Evolutionary conservation across 2,888 invertebrate genomes (phyloP).

Genomic region (Drosophila rubida): DNA sequence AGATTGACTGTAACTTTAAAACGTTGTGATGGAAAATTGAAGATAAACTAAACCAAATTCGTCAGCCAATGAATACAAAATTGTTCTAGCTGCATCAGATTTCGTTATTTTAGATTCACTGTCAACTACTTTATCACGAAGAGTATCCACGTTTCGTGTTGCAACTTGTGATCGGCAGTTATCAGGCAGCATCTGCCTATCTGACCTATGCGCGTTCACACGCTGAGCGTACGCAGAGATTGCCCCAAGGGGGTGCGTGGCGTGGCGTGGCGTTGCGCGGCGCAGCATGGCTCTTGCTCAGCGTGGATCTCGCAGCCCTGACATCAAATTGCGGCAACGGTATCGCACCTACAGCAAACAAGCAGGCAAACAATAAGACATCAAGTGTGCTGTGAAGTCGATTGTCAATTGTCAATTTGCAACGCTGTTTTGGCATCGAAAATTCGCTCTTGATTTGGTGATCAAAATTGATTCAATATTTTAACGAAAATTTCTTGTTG

Average conservation of each 20-base stretch:
- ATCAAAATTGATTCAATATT: constrained; percentile 56
- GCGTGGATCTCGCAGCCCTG: constrained; percentile 66
- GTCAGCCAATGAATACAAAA: too few relatives aligned
- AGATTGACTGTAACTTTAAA: too few relatives aligned
- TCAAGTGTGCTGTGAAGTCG: constrained; percentile 22
- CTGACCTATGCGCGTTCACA: constrained; percentile 80
- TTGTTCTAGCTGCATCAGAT: too few relatives aligned
- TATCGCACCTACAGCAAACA: constrained; percentile 46
- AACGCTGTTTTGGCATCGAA: constrained; percentile 5
- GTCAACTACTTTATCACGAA: background rate
- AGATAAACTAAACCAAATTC: too few relatives aligned
- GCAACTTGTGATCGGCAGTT: constrained; percentile 44
- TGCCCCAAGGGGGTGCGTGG: constrained; percentile 56
- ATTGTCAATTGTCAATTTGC: constrained; percentile 42
- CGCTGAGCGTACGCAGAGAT: constrained; percentile 56
- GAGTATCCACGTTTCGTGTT: constrained; percentile 24
- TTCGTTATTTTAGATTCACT: background rate
- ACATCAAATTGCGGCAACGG: constrained; percentile 68
- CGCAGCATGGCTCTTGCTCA: constrained; percentile 4
- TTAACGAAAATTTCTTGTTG: background rate
- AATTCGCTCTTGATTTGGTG: constrained; percentile 31
- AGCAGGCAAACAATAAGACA: constrained; percentile 33
- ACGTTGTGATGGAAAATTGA: too few relatives aligned
- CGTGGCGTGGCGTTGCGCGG: background rate
- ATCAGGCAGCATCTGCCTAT: constrained; percentile 55